phyloP scores from a whole-genome alignment of 2,113 vertebrate species.

The Passer domesticus region DNA sequence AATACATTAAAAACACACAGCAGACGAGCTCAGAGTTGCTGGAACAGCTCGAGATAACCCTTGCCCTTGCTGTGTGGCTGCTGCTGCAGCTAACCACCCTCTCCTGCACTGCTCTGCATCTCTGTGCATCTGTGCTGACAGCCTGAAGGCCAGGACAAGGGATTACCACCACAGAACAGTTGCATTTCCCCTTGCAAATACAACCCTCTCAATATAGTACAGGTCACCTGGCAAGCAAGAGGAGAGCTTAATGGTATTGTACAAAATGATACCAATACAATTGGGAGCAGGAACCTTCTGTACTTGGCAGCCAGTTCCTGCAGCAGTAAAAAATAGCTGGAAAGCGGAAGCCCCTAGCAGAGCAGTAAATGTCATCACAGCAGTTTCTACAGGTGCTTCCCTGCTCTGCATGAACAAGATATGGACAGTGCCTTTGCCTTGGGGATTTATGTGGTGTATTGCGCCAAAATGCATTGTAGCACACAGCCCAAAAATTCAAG shows the following conservation, averaged over 20 bases:
- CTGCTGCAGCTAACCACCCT: background rate
- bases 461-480: background rate
- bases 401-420: background rate
- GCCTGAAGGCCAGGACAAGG: background rate
- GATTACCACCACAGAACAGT: background rate
- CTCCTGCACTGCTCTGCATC: background rate
- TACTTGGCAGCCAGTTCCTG: background rate
- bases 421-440: background rate
- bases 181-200: background rate
- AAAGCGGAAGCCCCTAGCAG: background rate
- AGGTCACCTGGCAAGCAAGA: background rate
- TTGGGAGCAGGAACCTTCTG: background rate
- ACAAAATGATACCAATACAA: background rate
- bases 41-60: constrained; percentile 32
- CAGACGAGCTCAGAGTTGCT: constrained; percentile 16
- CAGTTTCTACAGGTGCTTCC: background rate
- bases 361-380: background rate
- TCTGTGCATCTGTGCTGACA: background rate
- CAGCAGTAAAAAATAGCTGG: constrained; percentile 10
- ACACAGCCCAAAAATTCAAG: background rate
- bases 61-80: background rate
- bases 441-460: background rate
- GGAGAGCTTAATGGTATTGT: background rate
- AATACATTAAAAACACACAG: constrained; percentile 19
- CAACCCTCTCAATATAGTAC: background rate